A percentile compares a stretch with the other conserved stretches of the same genome.
These are phyloP conservation scores for Melanostoma scalare DNA, from an alignment of 2,888 invertebrate genomes.

Conservation along the genomic window DNA sequence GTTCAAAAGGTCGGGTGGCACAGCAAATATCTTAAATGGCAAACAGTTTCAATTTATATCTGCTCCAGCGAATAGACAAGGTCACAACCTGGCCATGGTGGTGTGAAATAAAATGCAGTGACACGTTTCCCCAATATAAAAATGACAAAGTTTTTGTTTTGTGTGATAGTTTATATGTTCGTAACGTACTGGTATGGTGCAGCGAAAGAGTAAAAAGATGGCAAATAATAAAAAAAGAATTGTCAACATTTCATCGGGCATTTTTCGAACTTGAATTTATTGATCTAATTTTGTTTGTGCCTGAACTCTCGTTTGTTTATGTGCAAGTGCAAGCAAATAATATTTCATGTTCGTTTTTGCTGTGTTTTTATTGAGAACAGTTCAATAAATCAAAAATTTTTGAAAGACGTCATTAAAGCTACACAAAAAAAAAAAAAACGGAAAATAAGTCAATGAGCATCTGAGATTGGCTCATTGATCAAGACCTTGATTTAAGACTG, in stretches of 20 bases:
- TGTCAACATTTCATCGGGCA: slow-evolving; percentile 62
- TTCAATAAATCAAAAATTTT: slow-evolving; percentile 28
- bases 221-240: slow-evolving; percentile 62
- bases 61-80: slow-evolving; percentile 57
- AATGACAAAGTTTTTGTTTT: slow-evolving; percentile 51
- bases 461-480: not conserved
- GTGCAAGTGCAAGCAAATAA: slow-evolving; percentile 31
- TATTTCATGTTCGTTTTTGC: slow-evolving; percentile 2
- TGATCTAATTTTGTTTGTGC: slow-evolving; percentile 53
- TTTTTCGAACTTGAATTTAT: slow-evolving; percentile 68
- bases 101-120: slow-evolving; percentile 67
- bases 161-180: not conserved
- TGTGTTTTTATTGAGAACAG: not conserved
- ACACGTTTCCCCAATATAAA: slow-evolving; percentile 65
- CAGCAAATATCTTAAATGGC: slow-evolving; percentile 16
- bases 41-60: slow-evolving; percentile 47
- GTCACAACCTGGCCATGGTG: slow-evolving; percentile 47
- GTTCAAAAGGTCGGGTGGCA: not conserved
- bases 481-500: too few relatives aligned
- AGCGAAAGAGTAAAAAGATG: not conserved
- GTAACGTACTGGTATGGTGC: too few relatives aligned
- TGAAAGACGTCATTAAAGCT: not conserved
- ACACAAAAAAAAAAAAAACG: not conserved
- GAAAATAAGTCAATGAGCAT: slow-evolving; percentile 11
- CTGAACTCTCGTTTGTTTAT: slow-evolving; percentile 11